phyloP scores from a whole-genome alignment of 2,113 vertebrate genomes.

The Cyrtonyx montezumae region DNA sequence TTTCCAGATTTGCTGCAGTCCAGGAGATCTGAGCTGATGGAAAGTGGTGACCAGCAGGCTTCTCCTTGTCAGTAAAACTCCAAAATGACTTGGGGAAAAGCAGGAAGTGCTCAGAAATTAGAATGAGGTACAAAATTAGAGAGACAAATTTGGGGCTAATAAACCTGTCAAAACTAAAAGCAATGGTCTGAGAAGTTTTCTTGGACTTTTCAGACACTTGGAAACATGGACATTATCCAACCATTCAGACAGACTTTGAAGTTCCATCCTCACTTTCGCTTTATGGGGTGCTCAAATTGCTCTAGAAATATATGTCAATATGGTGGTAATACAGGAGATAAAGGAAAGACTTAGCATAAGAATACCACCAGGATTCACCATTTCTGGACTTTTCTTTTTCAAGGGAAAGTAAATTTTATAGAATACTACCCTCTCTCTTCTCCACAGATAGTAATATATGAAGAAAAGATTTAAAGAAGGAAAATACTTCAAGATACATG shows the following conservation, averaged over 20 bases:
- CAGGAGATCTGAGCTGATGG: not conserved
- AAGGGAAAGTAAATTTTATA: not conserved
- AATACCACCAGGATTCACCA: not conserved
- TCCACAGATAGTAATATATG: not conserved
- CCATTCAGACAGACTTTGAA: not conserved
- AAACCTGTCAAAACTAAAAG: not conserved
- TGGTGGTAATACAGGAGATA: not conserved
- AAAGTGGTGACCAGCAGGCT: not conserved
- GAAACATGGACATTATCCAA: not conserved
- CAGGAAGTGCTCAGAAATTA: not conserved
- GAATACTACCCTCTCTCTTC: not conserved
- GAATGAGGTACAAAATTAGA: not conserved
- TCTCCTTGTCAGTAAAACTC: not conserved
- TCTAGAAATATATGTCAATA: not conserved
- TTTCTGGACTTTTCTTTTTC: not conserved
- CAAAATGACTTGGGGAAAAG: not conserved
- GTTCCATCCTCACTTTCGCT: not conserved
- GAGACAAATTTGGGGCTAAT: not conserved
- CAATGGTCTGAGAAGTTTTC: not conserved
- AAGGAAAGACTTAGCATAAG: not conserved
- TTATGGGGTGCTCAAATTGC: no score
- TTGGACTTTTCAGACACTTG: not conserved
- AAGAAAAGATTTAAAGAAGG: not conserved
- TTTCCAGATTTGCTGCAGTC: not conserved
- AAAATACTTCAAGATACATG: not conserved